A percentile compares a stretch with the other conserved stretches of the same genome.
Evolutionary conservation across 53 echinoderm and acorn worm genomes (phyloP).

Genomic region (Holothuria leucospilota): DNA sequence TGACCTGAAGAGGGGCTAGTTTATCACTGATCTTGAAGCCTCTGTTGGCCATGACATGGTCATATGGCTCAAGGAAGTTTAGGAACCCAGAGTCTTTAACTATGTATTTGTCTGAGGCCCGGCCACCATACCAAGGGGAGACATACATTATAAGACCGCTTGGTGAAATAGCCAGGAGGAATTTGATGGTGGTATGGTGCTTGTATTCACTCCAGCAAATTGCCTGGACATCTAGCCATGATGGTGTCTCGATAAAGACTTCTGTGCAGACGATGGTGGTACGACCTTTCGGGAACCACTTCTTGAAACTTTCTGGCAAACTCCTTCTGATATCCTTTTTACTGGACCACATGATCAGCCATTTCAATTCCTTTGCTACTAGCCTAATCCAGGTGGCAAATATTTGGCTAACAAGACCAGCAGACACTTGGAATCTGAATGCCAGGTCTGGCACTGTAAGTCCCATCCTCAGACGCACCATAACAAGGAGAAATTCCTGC

Average conservation of each 20-base stretch:
- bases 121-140: constrained; percentile 1
- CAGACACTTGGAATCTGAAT: too few species aligned
- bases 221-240: not conserved
- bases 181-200: not conserved
- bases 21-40: not conserved
- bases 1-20: not conserved
- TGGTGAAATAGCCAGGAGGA: not conserved
- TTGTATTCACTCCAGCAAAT: not conserved
- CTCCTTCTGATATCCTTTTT: not conserved
- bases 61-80: not conserved
- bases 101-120: not conserved
- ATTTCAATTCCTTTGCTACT: not conserved
- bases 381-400: not conserved
- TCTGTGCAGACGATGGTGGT: constrained; percentile 7
- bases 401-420: too few species aligned
- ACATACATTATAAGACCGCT: not conserved
- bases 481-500: too few species aligned
- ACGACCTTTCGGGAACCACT: not conserved
- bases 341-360: constrained; percentile 1
- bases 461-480: too few species aligned
- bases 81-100: not conserved
- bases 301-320: not conserved
- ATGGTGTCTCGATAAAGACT: not conserved
- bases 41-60: not conserved
- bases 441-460: too few species aligned